These are phyloP conservation scores for Pygocentrus nattereri DNA, from an alignment of 2,797 vertebrate species.

Conservation along the genomic window DNA sequence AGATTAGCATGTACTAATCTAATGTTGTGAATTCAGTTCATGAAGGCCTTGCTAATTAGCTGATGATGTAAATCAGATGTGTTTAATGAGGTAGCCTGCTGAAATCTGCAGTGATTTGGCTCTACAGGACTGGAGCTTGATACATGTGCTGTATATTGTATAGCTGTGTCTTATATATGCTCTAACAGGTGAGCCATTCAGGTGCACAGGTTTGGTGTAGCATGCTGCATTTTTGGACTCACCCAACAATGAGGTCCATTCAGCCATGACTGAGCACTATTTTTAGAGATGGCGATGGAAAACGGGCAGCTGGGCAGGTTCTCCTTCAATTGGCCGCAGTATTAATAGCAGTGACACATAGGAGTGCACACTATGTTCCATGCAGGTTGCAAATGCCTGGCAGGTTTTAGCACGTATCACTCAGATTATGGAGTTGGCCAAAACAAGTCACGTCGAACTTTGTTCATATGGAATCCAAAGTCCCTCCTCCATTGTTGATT, in stretches of 20 bases:
- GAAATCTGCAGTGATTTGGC: too few species aligned
- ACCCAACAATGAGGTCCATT: constrained; percentile 52
- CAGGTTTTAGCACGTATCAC: constrained; percentile 54
- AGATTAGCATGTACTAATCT: too few species aligned
- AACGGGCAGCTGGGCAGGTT: constrained; percentile 57
- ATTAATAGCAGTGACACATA: constrained; percentile 61
- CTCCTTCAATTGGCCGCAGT: constrained; percentile 55
- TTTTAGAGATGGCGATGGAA: constrained; percentile 63
- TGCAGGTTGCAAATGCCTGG: constrained; percentile 54
- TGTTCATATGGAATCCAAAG: constrained; percentile 11
- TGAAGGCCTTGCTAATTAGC: too few species aligned
- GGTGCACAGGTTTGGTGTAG: constrained; percentile 31
- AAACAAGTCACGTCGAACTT: constrained; percentile 57
- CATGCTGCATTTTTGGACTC: constrained; percentile 16
- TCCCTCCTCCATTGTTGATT: neutral
- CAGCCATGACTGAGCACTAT: constrained; percentile 44
- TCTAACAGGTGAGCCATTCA: constrained; percentile 14
- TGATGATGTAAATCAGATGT: too few species aligned
- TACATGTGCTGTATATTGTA: too few species aligned
- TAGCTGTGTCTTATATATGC: too few species aligned
- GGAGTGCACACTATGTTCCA: constrained; percentile 24
- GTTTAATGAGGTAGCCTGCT: too few species aligned
- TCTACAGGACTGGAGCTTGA: too few species aligned
- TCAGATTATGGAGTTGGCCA: constrained; percentile 64
- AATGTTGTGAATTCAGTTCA: too few species aligned